Evolutionary conservation across 1,140 invertebrate species (phyloP).

Genomic region (Drosophila nebulosa): DNA sequence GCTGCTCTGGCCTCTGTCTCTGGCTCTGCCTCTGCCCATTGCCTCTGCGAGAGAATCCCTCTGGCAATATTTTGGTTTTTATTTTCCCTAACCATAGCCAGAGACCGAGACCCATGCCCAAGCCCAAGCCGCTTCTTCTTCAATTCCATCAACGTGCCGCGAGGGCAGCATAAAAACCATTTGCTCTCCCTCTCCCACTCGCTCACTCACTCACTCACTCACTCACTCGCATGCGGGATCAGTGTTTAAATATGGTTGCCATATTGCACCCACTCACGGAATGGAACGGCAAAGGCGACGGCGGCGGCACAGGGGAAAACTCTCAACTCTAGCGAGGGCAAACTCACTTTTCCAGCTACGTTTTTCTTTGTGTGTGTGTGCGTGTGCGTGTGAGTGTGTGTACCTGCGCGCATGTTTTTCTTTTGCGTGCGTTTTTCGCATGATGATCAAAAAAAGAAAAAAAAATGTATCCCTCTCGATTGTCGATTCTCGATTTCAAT

Average conservation of each 20-base stretch:
- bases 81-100: conserved; percentile 39
- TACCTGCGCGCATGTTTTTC: conserved; percentile 75
- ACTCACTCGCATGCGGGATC: conserved; percentile 51
- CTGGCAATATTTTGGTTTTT: conserved; percentile 48
- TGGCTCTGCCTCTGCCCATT: neutral
- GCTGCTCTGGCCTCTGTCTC: conserved; percentile 9
- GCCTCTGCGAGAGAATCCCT: conserved; percentile 61
- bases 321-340: conserved; percentile 27
- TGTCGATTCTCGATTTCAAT: neutral
- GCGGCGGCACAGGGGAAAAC: conserved; percentile 35
- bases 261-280: conserved; percentile 68
- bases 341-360: conserved; percentile 56
- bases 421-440: conserved; percentile 75
- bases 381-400: conserved; percentile 12
- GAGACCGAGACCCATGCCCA: conserved; percentile 19
- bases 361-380: conserved; percentile 1
- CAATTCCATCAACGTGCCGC: conserved; percentile 48
- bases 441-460: conserved; percentile 78
- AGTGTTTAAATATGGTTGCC: conserved; percentile 71
- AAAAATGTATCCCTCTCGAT: conserved; percentile 47
- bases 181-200: conserved; percentile 48
- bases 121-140: conserved; percentile 45
- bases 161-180: conserved; percentile 41
- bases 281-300: too few species aligned
- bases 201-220: conserved; percentile 21